Evolutionary conservation across 2,888 invertebrate species (phyloP).

Genomic region (Sclerodermus sp.): DNA sequence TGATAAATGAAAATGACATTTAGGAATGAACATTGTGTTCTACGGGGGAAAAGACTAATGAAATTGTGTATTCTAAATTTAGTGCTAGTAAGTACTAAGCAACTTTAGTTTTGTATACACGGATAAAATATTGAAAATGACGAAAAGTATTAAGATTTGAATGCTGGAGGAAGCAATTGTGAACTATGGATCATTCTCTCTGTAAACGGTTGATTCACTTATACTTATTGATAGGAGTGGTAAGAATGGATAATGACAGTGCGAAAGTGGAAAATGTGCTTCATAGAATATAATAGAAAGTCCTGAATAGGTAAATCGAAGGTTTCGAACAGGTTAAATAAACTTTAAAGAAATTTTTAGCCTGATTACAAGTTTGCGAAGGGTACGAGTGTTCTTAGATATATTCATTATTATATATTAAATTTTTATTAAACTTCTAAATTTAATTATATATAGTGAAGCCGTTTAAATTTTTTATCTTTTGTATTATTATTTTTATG

Average conservation of each 20-base stretch:
- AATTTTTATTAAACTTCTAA: conserved; percentile 19
- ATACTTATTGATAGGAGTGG: no score
- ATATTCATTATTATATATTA: neutral
- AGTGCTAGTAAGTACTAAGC: conserved; percentile 52
- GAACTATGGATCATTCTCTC: conserved; percentile 7
- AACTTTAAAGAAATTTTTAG: neutral
- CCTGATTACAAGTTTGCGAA: conserved; percentile 2
- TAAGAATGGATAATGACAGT: no score
- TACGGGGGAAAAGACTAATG: conserved; percentile 46
- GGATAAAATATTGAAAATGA: conserved; percentile 41
- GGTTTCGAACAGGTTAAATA: conserved; percentile 19
- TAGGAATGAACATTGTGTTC: conserved; percentile 55
- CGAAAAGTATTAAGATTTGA: conserved; percentile 49
- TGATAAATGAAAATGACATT: conserved; percentile 51
- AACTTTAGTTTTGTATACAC: conserved; percentile 53
- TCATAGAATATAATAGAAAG: neutral
- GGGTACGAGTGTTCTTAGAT: conserved; percentile 32
- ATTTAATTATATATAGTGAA: conserved; percentile 25
- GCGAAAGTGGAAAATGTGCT: no score
- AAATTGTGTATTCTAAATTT: conserved; percentile 54
- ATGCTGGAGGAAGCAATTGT: conserved; percentile 29
- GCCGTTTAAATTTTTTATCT: conserved; percentile 31
- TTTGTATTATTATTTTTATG: conserved; percentile 42
- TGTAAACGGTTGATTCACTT: no score
- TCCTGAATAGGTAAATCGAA: conserved; percentile 17